A percentile compares a stretch with the other conserved stretches of the same genome.
Evolutionary conservation across 1,140 invertebrate species (phyloP).

Genomic region (Aphis craccivora): DNA sequence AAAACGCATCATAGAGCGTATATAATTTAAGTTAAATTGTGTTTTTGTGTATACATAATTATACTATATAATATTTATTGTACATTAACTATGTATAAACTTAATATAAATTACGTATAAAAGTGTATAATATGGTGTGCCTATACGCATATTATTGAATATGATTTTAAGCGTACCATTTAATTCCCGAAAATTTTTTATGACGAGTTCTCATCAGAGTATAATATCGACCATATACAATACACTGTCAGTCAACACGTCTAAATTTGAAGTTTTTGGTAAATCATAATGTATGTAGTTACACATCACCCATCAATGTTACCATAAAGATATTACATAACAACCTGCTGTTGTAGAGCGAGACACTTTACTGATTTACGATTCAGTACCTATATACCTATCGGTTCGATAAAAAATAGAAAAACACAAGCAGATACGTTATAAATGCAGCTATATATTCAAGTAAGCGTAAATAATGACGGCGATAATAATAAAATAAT

Average conservation of each 20-base stretch:
- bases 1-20: not conserved
- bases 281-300: not conserved
- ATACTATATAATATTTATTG: not conserved
- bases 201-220: not conserved
- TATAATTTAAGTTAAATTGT: conserved; percentile 27
- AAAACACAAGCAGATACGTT: not conserved
- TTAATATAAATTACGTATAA: not conserved
- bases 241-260: not conserved
- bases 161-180: no score
- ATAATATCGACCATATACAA: not conserved
- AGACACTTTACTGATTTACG: conserved; percentile 22
- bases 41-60: not conserved
- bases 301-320: not conserved
- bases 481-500: not conserved
- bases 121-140: no score
- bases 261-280: not conserved
- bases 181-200: not conserved
- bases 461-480: conserved; percentile 10
- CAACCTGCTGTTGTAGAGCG: not conserved
- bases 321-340: not conserved
- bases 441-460: not conserved
- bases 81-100: no score
- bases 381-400: not conserved
- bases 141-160: no score
- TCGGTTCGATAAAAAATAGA: not conserved